A percentile compares a stretch with the other conserved stretches of the same genome.
phyloP scores from a whole-genome alignment of 2,888 invertebrate species.

The Serripes groenlandicus region DNA sequence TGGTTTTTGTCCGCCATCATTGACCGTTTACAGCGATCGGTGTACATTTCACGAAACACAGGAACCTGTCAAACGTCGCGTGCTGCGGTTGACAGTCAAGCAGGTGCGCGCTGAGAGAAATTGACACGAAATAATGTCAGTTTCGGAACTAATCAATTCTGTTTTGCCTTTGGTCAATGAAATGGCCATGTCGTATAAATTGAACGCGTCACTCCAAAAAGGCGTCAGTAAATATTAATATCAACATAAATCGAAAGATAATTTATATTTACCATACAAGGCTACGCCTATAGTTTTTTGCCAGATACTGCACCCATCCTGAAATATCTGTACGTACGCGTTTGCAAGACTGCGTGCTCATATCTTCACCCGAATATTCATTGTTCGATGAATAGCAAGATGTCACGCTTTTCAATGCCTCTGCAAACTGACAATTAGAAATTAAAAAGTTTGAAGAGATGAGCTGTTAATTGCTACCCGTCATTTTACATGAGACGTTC shows the following conservation, averaged over 20 bases:
- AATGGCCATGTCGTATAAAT: not conserved
- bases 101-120: slow-evolving; percentile 49
- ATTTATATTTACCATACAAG: too few relatives aligned
- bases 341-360: too few relatives aligned
- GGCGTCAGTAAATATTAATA: too few relatives aligned
- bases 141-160: slow-evolving; percentile 33
- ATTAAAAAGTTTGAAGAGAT: not conserved
- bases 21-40: slow-evolving; percentile 30
- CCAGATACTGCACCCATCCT: too few relatives aligned
- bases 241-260: too few relatives aligned
- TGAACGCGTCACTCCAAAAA: not conserved
- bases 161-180: slow-evolving; percentile 26
- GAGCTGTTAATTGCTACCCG: slow-evolving; percentile 12
- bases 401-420: too few relatives aligned
- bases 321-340: too few relatives aligned
- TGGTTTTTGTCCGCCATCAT: not conserved
- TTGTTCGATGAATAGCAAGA: too few relatives aligned
- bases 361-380: too few relatives aligned
- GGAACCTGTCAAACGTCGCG: slow-evolving; percentile 39
- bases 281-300: too few relatives aligned
- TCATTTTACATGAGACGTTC: slow-evolving; percentile 13
- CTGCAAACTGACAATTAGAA: not conserved
- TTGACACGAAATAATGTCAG: slow-evolving; percentile 33
- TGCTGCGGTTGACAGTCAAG: slow-evolving; percentile 43
- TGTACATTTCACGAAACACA: slow-evolving; percentile 29